phyloP scores from a whole-genome alignment of 2,113 vertebrate species.

The Leptodactylus fuscus region DNA sequence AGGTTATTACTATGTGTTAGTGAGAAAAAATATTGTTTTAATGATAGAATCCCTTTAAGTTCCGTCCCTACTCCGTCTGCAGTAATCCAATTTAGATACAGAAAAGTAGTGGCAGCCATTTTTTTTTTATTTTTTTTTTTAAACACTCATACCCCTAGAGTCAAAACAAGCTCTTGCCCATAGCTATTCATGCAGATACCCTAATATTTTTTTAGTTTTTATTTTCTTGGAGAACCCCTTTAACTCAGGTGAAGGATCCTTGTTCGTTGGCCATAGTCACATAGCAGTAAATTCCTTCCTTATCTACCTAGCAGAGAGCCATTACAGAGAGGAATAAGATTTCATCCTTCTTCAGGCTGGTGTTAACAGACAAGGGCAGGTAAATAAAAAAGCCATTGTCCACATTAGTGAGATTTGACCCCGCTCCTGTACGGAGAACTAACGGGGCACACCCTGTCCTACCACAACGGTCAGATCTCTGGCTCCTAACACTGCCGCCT shows the following conservation, averaged over 20 bases:
- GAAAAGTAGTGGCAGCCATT: too few species aligned
- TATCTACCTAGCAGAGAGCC: constrained; percentile 5
- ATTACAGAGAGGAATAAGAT: not conserved
- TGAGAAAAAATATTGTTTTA: too few species aligned
- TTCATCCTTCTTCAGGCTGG: not conserved
- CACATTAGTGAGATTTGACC: not conserved
- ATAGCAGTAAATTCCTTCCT: constrained; percentile 1
- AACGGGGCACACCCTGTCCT: constrained; percentile 30
- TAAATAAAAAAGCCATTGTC: constrained; percentile 46
- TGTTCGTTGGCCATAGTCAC: not conserved
- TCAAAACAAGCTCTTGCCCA: too few species aligned
- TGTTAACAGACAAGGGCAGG: constrained; percentile 37
- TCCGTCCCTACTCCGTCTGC: too few species aligned
- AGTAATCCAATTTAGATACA: too few species aligned
- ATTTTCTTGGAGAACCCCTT: not conserved
- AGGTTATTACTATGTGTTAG: too few species aligned
- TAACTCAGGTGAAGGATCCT: not conserved
- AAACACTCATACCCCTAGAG: too few species aligned
- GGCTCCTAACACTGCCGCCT: not conserved
- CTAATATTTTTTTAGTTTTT: too few species aligned
- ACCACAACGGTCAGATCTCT: constrained; percentile 9
- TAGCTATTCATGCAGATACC: too few species aligned
- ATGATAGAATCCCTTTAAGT: too few species aligned
- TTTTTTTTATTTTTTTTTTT: too few species aligned
- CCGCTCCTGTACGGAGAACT: not conserved